Evolutionary conservation across 2,888 invertebrate genomes (phyloP).

Genomic region (Dolichopus griseipennis): DNA sequence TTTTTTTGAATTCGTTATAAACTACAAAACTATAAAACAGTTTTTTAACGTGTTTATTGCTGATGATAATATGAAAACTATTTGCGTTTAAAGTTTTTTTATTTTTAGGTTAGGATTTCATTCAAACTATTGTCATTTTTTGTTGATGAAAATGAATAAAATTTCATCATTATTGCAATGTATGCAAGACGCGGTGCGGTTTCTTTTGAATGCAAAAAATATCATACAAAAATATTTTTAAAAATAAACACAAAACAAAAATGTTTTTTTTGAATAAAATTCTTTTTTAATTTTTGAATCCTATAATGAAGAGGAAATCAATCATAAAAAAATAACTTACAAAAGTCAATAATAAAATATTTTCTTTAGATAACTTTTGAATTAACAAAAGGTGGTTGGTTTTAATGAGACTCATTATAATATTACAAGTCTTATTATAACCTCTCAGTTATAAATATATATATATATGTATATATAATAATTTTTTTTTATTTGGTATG

Average conservation of each 20-base stretch:
- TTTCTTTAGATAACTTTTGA: no score
- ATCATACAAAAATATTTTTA: not conserved
- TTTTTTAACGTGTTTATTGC: constrained; percentile 6
- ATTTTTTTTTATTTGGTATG: no score
- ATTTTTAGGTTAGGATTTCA: not conserved
- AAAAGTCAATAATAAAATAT: no score
- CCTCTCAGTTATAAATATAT: no score
- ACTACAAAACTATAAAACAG: not conserved
- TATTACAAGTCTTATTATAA: no score
- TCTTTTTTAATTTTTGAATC: not conserved
- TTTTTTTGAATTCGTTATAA: not conserved
- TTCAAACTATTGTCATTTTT: not conserved
- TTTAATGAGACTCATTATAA: no score
- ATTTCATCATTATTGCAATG: constrained; percentile 6
- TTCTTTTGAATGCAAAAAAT: not conserved
- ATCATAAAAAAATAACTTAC: not conserved
- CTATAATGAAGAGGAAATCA: not conserved
- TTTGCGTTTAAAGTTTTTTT: not conserved
- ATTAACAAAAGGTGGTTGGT: no score
- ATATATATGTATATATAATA: no score
- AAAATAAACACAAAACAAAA: no score
- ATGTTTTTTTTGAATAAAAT: not conserved
- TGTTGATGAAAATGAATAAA: not conserved
- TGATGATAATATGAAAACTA: not conserved
- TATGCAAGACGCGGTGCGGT: constrained; percentile 2